phyloP scores from a whole-genome alignment of 2,113 vertebrate species.

The Chamaea fasciata region DNA sequence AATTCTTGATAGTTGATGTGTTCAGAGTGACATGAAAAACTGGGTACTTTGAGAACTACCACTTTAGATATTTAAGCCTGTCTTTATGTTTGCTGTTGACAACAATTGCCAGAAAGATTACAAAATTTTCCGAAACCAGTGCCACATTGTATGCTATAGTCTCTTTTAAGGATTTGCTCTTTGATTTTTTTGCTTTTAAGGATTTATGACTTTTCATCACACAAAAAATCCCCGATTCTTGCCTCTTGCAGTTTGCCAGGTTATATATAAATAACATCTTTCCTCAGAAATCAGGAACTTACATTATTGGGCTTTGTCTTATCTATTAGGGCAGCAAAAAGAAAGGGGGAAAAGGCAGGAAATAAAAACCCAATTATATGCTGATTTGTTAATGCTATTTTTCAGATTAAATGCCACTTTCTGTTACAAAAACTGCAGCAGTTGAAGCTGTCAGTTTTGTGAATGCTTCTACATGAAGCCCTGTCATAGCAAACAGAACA shows the following conservation, averaged over 20 bases:
- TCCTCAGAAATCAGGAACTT: constrained; percentile 9
- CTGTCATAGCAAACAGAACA: constrained; percentile 76
- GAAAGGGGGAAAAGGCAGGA: constrained; percentile 7
- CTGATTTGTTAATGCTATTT: constrained; percentile 78
- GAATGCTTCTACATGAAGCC: constrained; percentile 74
- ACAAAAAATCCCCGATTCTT: neutral
- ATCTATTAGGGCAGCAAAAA: constrained; percentile 26
- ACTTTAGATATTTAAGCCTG: neutral
- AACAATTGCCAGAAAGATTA: neutral
- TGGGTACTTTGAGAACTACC: neutral
- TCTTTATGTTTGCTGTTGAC: neutral
- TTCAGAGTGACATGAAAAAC: neutral
- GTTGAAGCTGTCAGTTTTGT: constrained; percentile 72
- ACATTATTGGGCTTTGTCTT: constrained; percentile 20
- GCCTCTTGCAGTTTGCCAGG: neutral
- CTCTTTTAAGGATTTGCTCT: neutral
- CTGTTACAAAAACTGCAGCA: constrained; percentile 69
- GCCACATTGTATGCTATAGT: neutral
- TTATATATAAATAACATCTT: neutral
- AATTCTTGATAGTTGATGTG: neutral
- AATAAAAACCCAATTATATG: constrained; percentile 73
- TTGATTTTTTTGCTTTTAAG: neutral
- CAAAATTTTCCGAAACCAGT: neutral
- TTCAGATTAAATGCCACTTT: constrained; percentile 79
- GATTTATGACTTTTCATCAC: neutral